Percentiles rank a stretch among this genome's conserved stretches.
Conservation (phyloP, 2,797 vertebrate species). For the Emys orbicularis region DNA sequence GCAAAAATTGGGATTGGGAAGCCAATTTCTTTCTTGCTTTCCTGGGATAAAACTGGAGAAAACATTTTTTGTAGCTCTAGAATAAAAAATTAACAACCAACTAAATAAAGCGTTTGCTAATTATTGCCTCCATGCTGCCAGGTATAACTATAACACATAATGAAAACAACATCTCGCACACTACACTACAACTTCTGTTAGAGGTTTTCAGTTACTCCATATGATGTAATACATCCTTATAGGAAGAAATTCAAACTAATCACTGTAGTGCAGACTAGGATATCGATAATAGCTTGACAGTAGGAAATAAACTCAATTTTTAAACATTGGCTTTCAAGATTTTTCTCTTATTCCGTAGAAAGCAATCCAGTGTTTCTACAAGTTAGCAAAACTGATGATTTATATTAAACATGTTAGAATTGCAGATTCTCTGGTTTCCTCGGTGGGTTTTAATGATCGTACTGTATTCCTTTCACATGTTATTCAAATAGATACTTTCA, state of each 20-base stretch:
- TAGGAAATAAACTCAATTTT: background rate
- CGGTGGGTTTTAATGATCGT: background rate
- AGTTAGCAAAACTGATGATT: background rate
- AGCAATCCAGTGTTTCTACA: background rate
- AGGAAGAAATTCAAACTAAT: conserved; percentile 10
- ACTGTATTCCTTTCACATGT: background rate
- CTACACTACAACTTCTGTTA: background rate
- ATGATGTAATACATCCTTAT: background rate
- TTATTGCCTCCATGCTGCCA: background rate
- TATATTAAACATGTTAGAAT: background rate
- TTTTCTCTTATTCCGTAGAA: background rate
- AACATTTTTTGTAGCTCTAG: background rate
- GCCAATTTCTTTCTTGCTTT: background rate
- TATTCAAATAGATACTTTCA: background rate
- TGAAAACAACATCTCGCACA: background rate
- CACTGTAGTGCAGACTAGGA: conserved; percentile 12
- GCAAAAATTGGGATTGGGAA: background rate
- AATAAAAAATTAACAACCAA: background rate
- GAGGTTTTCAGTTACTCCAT: background rate
- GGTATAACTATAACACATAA: accelerated
- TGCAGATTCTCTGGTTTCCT: background rate
- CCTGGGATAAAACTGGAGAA: background rate
- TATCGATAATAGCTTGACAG: conserved; percentile 1
- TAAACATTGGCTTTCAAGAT: background rate
- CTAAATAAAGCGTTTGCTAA: background rate